Conservation (phyloP, 2,113 vertebrate genomes). For the Glareola pratincola region DNA sequence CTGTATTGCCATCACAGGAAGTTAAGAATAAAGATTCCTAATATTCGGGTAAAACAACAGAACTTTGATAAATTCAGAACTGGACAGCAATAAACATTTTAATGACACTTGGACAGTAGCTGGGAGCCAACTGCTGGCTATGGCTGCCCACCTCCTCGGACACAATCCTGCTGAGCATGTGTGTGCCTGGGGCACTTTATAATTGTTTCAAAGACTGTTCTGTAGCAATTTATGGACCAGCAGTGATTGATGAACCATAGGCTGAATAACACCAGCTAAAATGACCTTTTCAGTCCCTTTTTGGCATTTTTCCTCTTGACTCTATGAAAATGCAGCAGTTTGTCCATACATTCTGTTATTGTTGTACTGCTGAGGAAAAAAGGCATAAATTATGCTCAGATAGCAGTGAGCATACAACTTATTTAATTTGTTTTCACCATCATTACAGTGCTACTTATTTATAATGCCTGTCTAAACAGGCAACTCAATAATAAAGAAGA, state of each 20-base stretch:
- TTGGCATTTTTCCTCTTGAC: not conserved
- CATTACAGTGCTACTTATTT: not conserved
- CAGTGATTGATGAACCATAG: not conserved
- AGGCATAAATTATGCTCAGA: fast-evolving
- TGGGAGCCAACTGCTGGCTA: not conserved
- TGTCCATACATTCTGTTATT: not conserved
- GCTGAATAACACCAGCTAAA: not conserved
- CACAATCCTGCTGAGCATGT: not conserved
- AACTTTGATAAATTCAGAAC: not conserved
- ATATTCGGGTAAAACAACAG: not conserved
- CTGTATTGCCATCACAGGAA: not conserved
- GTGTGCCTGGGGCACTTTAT: not conserved
- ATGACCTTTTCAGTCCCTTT: not conserved
- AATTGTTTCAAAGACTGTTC: not conserved
- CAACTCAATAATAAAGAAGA: not conserved
- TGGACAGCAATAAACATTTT: not conserved
- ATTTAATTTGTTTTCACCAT: not conserved
- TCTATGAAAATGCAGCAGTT: not conserved
- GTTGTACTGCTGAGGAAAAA: not conserved
- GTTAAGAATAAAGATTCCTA: not conserved
- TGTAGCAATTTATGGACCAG: not conserved
- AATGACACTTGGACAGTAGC: not conserved
- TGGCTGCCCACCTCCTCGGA: not conserved
- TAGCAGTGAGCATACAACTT: not conserved
- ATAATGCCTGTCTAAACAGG: not conserved